These are phyloP conservation scores for Erpetoichthys calabaricus DNA, from an alignment of 2,797 vertebrate genomes.

Conservation along the genomic window DNA sequence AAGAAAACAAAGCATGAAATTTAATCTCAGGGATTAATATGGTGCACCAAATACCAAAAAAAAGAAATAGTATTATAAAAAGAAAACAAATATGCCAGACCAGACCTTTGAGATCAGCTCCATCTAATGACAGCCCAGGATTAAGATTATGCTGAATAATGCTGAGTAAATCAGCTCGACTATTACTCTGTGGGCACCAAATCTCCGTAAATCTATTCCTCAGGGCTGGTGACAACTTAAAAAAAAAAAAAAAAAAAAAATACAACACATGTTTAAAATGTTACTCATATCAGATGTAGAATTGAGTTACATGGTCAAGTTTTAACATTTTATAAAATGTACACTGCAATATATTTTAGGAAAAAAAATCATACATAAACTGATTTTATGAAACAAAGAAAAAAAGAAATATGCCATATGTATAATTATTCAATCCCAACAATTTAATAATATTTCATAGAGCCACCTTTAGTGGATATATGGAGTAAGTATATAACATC, in stretches of 20 bases:
- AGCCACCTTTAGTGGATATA: too few species aligned
- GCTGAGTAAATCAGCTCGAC: conserved; percentile 65
- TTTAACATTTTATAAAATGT: too few species aligned
- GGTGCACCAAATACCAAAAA: too few species aligned
- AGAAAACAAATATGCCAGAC: background rate
- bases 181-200: conserved; percentile 86
- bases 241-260: conserved; percentile 10
- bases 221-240: conserved; percentile 84
- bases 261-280: too few species aligned
- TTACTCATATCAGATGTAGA: background rate
- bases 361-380: too few species aligned
- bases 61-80: background rate
- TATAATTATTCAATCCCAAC: background rate
- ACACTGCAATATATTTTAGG: too few species aligned
- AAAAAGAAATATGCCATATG: too few species aligned
- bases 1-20: too few species aligned
- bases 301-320: background rate
- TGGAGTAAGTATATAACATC: too few species aligned
- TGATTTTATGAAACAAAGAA: too few species aligned
- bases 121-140: conserved; percentile 53
- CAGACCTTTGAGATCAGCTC: conserved; percentile 43
- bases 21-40: too few species aligned
- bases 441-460: too few species aligned
- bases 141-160: conserved; percentile 78
- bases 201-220: conserved; percentile 95